phyloP scores from a whole-genome alignment of 2,888 invertebrate genomes.

The Himalopsyche anomala region DNA sequence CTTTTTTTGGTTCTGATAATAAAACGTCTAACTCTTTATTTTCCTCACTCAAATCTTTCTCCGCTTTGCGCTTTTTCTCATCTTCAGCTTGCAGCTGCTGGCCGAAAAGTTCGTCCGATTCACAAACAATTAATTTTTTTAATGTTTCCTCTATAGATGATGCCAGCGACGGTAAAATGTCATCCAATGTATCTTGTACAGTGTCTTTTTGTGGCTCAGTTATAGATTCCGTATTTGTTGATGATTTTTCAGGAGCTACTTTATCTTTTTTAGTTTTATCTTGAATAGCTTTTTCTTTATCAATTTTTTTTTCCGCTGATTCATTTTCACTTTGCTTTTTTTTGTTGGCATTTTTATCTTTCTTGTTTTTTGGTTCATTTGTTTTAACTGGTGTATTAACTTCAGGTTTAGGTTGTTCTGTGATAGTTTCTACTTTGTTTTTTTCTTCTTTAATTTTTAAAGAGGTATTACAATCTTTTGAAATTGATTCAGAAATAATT shows the following conservation, averaged over 20 bases:
- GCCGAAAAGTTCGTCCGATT: conserved; percentile 57
- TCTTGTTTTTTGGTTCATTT: conserved; percentile 10
- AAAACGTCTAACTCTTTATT: neutral
- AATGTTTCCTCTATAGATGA: conserved; percentile 63
- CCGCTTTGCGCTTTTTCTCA: conserved; percentile 66
- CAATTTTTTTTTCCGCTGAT: neutral
- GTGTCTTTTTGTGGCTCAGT: neutral
- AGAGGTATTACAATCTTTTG: neutral
- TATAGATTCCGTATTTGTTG: neutral
- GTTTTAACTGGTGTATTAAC: neutral
- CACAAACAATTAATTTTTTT: conserved; percentile 62
- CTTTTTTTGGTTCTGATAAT: neutral
- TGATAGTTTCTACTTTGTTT: neutral
- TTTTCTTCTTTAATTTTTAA: neutral
- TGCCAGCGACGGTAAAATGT: conserved; percentile 61
- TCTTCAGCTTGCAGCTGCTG: conserved; percentile 68
- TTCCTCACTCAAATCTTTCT: neutral
- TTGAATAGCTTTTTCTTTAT: conserved; percentile 42
- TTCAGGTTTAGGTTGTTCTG: conserved; percentile 37
- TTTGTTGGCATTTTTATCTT: conserved; percentile 21
- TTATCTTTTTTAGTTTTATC: conserved; percentile 35
- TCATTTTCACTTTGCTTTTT: conserved; percentile 41
- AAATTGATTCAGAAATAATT: neutral
- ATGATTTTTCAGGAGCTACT: neutral
- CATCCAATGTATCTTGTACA: conserved; percentile 47